Conservation (phyloP, 2,797 vertebrate genomes). For the Menidia menidia region DNA sequence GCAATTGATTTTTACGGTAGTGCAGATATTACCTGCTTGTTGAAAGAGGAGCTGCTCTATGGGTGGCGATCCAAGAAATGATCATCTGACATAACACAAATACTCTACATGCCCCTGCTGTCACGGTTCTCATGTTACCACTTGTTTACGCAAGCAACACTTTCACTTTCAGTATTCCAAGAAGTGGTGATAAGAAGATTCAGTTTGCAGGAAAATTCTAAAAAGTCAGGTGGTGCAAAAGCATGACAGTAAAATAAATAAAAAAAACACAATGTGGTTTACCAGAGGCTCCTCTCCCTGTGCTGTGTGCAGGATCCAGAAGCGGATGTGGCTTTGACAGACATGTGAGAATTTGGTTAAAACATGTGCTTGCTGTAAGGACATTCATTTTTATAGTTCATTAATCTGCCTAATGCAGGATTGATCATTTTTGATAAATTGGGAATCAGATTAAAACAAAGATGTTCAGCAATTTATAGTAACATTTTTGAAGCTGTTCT, state of each 20-base stretch:
- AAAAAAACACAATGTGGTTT: not conserved
- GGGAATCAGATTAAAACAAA: no score
- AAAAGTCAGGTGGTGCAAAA: not conserved
- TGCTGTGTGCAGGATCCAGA: not conserved
- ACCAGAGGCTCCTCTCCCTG: not conserved
- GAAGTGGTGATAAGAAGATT: not conserved
- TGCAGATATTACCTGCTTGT: constrained; percentile 13
- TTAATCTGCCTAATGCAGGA: no score
- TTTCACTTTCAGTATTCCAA: not conserved
- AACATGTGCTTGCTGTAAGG: not conserved
- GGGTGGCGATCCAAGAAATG: not conserved
- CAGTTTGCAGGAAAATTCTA: not conserved
- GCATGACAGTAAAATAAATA: not conserved
- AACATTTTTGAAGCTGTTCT: no score
- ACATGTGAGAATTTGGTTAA: not conserved
- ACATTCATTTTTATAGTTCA: not conserved
- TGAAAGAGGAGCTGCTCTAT: not conserved
- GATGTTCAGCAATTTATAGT: no score
- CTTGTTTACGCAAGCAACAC: not conserved
- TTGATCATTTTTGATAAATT: no score
- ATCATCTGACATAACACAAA: not conserved
- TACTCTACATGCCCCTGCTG: not conserved
- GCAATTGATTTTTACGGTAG: not conserved
- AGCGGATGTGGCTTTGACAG: no score
- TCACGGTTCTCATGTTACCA: not conserved